Conservation (phyloP, 2,797 vertebrate species). For the Netta rufina region DNA sequence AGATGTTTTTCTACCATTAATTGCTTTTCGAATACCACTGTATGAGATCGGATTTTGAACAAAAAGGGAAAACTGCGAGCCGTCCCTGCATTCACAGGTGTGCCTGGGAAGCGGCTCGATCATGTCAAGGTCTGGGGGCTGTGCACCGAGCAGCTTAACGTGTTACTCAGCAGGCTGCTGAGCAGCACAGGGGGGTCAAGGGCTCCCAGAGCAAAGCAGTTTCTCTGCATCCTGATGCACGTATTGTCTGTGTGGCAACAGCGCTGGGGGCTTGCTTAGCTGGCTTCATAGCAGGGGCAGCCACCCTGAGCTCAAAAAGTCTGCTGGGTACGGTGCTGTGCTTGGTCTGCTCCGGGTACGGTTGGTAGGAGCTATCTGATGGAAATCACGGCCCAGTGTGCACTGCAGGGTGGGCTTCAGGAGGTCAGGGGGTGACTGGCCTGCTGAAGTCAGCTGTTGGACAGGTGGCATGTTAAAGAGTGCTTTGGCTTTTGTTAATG, state of each 20-base stretch:
- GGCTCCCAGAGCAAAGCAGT: neutral
- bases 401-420: too few relatives aligned
- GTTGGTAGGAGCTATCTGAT: neutral
- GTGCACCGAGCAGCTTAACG: neutral
- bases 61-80: neutral
- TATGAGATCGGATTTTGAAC: neutral
- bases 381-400: too few relatives aligned
- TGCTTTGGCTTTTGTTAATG: neutral
- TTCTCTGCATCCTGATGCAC: neutral
- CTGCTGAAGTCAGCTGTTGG: neutral
- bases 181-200: too few relatives aligned
- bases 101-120: too few relatives aligned
- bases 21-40: neutral
- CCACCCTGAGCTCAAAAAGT: neutral
- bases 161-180: neutral
- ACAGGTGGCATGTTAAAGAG: neutral
- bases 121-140: neutral
- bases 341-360: neutral
- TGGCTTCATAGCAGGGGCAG: too few relatives aligned
- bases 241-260: neutral
- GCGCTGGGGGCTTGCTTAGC: neutral
- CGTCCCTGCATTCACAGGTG: neutral
- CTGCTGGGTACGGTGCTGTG: neutral
- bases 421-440: neutral
- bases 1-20: neutral